These are phyloP conservation scores for Sabatieria punctata DNA, from an alignment of 2,888 invertebrate species.

Conservation along the genomic window DNA sequence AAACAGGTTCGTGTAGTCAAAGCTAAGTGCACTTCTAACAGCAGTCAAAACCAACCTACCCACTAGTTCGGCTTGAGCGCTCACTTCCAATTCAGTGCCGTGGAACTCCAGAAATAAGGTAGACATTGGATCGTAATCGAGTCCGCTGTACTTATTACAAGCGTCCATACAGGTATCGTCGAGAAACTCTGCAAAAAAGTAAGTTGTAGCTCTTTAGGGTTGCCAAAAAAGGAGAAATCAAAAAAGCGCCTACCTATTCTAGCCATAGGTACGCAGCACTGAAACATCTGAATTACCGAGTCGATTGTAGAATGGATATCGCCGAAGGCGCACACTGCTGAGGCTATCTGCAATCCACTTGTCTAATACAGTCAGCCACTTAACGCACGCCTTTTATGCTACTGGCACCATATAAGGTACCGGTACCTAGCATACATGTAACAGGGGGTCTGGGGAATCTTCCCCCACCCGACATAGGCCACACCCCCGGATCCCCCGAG, in stretches of 20 bases:
- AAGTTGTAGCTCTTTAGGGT: too few species aligned
- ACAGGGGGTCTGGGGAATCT: too few species aligned
- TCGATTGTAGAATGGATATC: conserved; percentile 36
- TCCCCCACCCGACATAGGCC: too few species aligned
- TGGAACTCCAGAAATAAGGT: conserved; percentile 41
- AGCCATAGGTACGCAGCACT: conserved; percentile 38
- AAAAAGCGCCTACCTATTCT: conserved; percentile 38
- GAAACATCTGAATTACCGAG: conserved; percentile 37
- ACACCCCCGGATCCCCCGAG: too few species aligned
- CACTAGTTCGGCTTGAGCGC: conserved; percentile 34
- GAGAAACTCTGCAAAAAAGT: conserved; percentile 38
- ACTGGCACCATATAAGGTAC: too few species aligned
- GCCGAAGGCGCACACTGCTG: conserved; percentile 38
- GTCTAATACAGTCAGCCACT: too few species aligned
- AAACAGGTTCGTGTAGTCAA: too few species aligned
- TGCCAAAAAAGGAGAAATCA: too few species aligned
- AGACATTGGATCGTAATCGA: conserved; percentile 33
- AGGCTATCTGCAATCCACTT: conserved; percentile 32
- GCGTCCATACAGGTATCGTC: conserved; percentile 38
- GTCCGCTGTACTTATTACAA: conserved; percentile 37
- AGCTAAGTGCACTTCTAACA: too few species aligned
- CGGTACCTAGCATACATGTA: too few species aligned
- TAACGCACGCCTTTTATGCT: too few species aligned
- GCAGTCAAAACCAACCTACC: too few species aligned
- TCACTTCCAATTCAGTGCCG: conserved; percentile 33